Base-by-base conservation (phyloP, 2,113 vertebrate species). In the Pelvicachromis taeniatus region DNA sequence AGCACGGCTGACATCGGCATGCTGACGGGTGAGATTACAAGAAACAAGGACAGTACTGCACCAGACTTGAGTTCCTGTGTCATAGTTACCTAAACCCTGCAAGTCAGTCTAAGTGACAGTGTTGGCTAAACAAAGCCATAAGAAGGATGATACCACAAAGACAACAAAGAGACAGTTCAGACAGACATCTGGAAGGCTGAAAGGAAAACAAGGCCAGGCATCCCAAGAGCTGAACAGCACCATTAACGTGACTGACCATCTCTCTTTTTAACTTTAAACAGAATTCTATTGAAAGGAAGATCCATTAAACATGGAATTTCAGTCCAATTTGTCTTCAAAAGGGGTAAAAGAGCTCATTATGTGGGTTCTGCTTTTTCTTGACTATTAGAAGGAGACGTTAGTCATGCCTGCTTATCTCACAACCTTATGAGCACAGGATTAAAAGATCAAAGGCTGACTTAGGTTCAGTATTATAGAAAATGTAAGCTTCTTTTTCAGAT, bases 361-460 rank as follows among this genome's bases (percentile, higher is more conserved):
- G 94, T 95, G 95, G 94, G 94, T 92, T 94, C 95, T 94, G 95
- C 95, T 96, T 95, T 97, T 96, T 95, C 92, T 96, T 96, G 95
- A 96, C 96, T 96, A 97, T 97, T 97, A 97, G 96, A 97, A 97
- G 97, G 96, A 96, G 97, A 96, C 95, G 97, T 98, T 97, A 96
- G 95, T 98, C 97, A 98, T 90, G 95, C 96, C 96, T 95, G 95
- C 97, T 98, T 98, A 98, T 99, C 97, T 97, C 95, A 96, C 97
- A 98, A 97, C 97, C 97, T 97, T 98, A 97, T 97, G 97, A 98
- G 97, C 95, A 95, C 94, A 88, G 97, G 97, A 99, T 99, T 98
- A 98, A 97, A 97, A 98, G 97, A 99, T 99, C 97, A 99, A 98
- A 99, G 97, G 96, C 94, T 91, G 97, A 96, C 97, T 97, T 96